These are phyloP conservation scores for Pachypeltis micranthus DNA, from an alignment of 1,140 invertebrate species.

Conservation along the genomic window DNA sequence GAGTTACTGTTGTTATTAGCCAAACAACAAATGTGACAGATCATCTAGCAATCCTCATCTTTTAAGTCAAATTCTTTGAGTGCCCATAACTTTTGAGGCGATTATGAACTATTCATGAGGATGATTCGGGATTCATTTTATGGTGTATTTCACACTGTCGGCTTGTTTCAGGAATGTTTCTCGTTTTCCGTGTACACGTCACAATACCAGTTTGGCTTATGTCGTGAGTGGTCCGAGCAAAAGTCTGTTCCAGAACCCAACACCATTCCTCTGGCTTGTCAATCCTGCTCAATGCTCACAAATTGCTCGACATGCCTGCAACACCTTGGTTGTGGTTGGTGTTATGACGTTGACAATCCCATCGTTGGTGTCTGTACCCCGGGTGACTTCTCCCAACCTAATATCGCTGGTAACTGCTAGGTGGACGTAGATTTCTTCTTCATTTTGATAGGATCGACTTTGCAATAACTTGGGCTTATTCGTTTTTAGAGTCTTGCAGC, in stretches of 20 bases:
- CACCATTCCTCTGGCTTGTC: conserved; percentile 44
- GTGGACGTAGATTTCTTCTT: background rate
- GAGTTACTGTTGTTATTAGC: no score
- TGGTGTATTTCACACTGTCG: background rate
- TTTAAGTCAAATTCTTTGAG: no score
- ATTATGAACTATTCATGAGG: no score
- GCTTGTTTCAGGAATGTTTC: conserved; percentile 59
- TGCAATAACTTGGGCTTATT: background rate
- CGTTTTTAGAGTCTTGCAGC: conserved; percentile 32
- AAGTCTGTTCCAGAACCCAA: conserved; percentile 33
- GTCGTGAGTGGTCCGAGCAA: conserved; percentile 84
- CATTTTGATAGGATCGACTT: conserved; percentile 3
- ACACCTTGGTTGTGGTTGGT: conserved; percentile 86
- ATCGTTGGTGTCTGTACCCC: conserved; percentile 67
- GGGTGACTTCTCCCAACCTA: conserved; percentile 63
- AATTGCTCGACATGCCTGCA: conserved; percentile 72
- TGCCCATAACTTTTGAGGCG: no score
- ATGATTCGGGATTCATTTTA: no score
- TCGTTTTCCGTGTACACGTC: conserved; percentile 90
- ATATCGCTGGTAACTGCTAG: conserved; percentile 35
- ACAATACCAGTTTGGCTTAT: conserved; percentile 83
- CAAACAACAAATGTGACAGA: no score
- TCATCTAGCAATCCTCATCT: no score
- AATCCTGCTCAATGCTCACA: conserved; percentile 59
- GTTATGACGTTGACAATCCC: conserved; percentile 74